Base-by-base conservation (phyloP, 2,113 vertebrate species). In the cattle (Bos taurus) region DNA sequence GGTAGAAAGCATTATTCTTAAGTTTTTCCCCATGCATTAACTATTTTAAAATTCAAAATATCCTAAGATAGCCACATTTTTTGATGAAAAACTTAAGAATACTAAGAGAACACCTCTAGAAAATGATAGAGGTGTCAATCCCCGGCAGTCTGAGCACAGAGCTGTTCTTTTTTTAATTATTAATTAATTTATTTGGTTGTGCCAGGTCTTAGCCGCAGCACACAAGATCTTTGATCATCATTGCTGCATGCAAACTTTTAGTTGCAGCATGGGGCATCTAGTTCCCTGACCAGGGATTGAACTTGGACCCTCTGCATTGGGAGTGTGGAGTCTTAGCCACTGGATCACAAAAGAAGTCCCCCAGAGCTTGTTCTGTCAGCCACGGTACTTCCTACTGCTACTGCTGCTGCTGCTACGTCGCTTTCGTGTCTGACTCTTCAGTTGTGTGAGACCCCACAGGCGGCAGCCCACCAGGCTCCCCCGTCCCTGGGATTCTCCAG, bases 171-270 rank as follows among this genome's bases (percentile, higher is more conserved):
- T 25, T 40, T 40, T 1, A 74, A 74, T 40, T 40, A 40, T 74
- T 40, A 40, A 36, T 74, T 74, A 0, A 71, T 71, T 71, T 23
- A 74, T 74, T 74, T 74, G 11, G 2, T 2, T 74, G 67, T 74
- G 36, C 11, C 36, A 25, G 67, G 21, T 40, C 19, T 25, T 74
- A 40, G 36, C 40, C 0, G 0, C 2, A 74, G 36, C 36, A 40
- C 21, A 13, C 21, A 40, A 40, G 36, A 74, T 40, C 67, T 40
- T 71, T 25, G 67, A 40, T 40, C 67, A 40, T 74, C 21, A 25
- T 74, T 40, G 36, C 36, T 74, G 36, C 21, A 74, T 74, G 23
- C 0, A 6, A 74, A 25, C 11, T 74, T 11, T 40, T 74, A 74
- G 67, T 25, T 74, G 21, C 36, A 74, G 36, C 67, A 25, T 74